These are phyloP conservation scores for Pelodytes ibericus DNA, from an alignment of 2,797 vertebrate species.

Conservation along the genomic window DNA sequence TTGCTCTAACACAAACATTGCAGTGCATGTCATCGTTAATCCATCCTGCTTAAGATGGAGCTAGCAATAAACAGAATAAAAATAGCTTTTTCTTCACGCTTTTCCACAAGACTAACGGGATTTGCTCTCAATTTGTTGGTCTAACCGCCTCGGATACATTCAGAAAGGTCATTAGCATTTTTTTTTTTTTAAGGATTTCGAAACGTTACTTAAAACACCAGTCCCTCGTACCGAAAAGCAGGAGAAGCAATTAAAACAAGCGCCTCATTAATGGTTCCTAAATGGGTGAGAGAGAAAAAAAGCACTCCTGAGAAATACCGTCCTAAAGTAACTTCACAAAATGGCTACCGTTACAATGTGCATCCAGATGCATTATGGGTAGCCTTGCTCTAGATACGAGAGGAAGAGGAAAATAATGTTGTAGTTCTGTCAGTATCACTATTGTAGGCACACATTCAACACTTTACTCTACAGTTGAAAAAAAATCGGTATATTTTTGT, in stretches of 20 bases:
- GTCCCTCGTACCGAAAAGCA: constrained; percentile 20
- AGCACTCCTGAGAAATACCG: constrained; percentile 52
- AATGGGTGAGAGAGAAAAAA: constrained; percentile 15
- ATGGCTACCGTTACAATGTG: constrained; percentile 17
- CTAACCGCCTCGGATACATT: constrained; percentile 42
- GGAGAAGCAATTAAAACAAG: constrained; percentile 30
- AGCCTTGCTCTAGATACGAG: not conserved
- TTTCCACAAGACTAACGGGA: constrained; percentile 8
- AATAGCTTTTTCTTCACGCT: not conserved
- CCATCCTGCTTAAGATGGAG: not conserved
- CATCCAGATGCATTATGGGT: constrained; percentile 13
- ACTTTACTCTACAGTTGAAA: not conserved
- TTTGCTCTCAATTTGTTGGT: not conserved
- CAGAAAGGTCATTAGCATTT: constrained; percentile 44
- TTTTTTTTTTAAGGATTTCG: constrained; percentile 1
- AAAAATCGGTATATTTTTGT: not conserved
- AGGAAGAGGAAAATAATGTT: not conserved
- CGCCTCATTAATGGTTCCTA: constrained; percentile 22
- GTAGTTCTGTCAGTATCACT: not conserved
- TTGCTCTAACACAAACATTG: not conserved
- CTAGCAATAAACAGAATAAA: not conserved
- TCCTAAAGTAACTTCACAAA: constrained; percentile 24
- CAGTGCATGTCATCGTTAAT: not conserved
- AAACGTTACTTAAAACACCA: not conserved
- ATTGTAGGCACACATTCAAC: not conserved